Evolutionary conservation across 2,797 vertebrate species (phyloP).

Genomic region (Pangasius sanitwongsei): DNA sequence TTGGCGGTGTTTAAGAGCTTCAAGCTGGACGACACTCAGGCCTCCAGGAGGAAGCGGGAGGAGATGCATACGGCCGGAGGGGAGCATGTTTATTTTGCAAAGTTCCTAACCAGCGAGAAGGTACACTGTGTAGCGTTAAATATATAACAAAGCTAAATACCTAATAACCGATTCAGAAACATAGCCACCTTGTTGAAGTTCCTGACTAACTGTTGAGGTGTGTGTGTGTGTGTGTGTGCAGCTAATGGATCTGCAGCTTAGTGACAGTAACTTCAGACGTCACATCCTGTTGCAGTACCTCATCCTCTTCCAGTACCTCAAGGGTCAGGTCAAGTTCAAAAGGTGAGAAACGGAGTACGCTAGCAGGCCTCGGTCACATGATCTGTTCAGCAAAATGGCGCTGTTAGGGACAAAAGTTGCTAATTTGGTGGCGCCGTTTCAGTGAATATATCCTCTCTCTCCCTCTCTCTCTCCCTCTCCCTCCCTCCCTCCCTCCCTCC

Average conservation of each 20-base stretch:
- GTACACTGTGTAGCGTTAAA: slow-evolving; percentile 68
- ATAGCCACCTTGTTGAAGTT: neutral
- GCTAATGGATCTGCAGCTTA: slow-evolving; percentile 98
- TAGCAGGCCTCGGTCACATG: neutral
- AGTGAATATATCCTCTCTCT: neutral
- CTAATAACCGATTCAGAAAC: neutral
- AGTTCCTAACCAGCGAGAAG: slow-evolving; percentile 99
- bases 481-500: neutral
- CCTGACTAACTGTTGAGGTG: neutral
- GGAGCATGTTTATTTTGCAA: slow-evolving; percentile 97
- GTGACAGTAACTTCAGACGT: slow-evolving; percentile 96
- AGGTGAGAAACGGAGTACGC: slow-evolving; percentile 74
- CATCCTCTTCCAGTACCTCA: slow-evolving; percentile 97
- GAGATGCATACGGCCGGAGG: slow-evolving; percentile 87
- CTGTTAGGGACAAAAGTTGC: neutral
- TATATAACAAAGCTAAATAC: neutral
- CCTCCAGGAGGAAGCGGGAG: slow-evolving; percentile 92
- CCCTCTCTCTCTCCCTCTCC: neutral
- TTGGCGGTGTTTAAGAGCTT: slow-evolving; percentile 97
- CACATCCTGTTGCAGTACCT: slow-evolving; percentile 97
- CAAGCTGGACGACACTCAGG: slow-evolving; percentile 96
- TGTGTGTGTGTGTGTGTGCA: slow-evolving; percentile 61
- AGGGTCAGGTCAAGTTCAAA: slow-evolving; percentile 98
- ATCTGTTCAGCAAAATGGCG: neutral
- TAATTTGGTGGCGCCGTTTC: neutral